A percentile compares a stretch with the other conserved stretches of the same genome.
Conservation (phyloP, 1,140 invertebrate genomes). For the Ctenoplectra terminalis region DNA sequence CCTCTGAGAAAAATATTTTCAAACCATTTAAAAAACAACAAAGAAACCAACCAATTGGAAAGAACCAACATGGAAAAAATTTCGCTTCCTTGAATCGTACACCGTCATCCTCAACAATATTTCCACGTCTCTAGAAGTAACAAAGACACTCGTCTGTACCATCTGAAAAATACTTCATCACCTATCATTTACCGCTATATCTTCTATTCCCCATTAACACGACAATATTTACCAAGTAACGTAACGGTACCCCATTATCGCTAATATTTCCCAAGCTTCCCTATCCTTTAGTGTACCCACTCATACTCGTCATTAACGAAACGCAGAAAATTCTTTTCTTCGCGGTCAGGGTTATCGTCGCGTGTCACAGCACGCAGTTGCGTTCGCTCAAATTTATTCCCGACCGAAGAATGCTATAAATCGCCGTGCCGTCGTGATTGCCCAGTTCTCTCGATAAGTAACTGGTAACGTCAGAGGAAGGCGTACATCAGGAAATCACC, state of each 20-base stretch:
- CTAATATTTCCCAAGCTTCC: neutral
- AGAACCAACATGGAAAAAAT: too few relatives aligned
- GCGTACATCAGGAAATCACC: slow-evolving; percentile 63
- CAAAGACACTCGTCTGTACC: too few relatives aligned
- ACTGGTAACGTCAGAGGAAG: slow-evolving; percentile 42
- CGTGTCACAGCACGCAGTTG: neutral
- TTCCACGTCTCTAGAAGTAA: too few relatives aligned
- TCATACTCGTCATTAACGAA: neutral
- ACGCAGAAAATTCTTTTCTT: neutral
- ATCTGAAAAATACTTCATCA: too few relatives aligned
- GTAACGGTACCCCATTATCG: slow-evolving; percentile 20
- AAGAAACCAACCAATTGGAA: too few relatives aligned
- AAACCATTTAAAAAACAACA: too few relatives aligned
- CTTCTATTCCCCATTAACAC: neutral
- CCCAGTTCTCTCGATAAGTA: slow-evolving; percentile 56
- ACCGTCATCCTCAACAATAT: too few relatives aligned
- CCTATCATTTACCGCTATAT: too few relatives aligned
- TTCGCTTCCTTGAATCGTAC: too few relatives aligned
- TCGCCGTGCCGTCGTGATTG: slow-evolving; percentile 27
- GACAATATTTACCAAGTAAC: neutral
- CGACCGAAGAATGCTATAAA: slow-evolving; percentile 48
- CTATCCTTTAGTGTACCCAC: too few relatives aligned
- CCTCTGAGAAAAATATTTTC: too few relatives aligned
- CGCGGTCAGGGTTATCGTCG: slow-evolving; percentile 10
- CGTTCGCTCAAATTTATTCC: slow-evolving; percentile 24